Evolutionary conservation across 2,888 invertebrate genomes (phyloP).

Genomic region (Diogma glabrata): DNA sequence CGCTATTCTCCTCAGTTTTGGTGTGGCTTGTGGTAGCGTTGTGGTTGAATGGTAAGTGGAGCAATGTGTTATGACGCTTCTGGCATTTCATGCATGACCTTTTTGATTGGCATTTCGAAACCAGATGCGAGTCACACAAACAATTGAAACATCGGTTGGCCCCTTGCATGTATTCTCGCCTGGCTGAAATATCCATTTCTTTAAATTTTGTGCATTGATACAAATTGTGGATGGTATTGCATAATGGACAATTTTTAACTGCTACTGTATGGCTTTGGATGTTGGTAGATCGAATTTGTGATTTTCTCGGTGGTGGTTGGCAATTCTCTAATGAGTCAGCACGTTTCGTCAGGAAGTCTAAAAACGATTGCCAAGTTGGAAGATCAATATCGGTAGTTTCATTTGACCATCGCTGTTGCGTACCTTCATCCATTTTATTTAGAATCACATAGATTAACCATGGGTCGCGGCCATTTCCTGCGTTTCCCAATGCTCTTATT

Average conservation of each 20-base stretch:
- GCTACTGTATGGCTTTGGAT: no score
- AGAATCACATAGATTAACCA: background rate
- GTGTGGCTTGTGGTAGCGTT: no score
- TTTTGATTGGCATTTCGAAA: background rate
- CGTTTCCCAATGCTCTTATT: background rate
- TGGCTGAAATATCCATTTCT: background rate
- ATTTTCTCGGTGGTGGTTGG: background rate
- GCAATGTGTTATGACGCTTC: background rate
- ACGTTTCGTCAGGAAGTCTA: background rate
- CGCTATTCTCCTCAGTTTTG: background rate
- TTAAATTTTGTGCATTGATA: background rate
- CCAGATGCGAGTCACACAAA: conserved; percentile 1
- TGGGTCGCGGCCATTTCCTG: background rate
- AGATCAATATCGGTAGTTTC: background rate
- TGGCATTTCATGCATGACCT: background rate
- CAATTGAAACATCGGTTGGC: background rate
- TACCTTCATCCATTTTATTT: background rate
- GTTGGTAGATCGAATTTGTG: background rate
- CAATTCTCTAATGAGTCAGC: conserved; percentile 2
- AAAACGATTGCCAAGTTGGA: background rate
- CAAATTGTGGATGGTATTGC: background rate
- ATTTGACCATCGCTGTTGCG: background rate
- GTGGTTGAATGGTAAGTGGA: background rate
- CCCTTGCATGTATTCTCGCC: background rate
- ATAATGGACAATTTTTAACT: no score